phyloP scores from a whole-genome alignment of 2,797 vertebrate genomes.

The Semaprochilodus insignis region DNA sequence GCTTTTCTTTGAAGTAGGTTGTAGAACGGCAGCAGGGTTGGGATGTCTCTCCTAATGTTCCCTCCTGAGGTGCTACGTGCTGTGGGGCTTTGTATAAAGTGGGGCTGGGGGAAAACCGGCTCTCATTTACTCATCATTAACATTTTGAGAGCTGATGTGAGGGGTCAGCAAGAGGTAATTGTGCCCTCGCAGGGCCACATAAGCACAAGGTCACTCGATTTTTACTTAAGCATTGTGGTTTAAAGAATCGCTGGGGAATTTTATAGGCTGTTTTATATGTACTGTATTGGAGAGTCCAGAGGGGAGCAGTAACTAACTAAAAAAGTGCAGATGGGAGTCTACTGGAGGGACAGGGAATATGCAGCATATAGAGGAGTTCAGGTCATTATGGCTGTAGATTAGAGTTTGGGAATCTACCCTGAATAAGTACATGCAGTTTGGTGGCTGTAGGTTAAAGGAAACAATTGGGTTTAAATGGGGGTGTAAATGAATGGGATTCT shows the following conservation, averaged over 20 bases:
- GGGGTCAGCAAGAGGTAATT: conserved; percentile 7
- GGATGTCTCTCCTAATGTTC: conserved; percentile 27
- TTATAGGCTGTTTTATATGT: not conserved
- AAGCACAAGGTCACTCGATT: not conserved
- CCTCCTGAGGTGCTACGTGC: conserved; percentile 22
- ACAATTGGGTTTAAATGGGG: too few species aligned
- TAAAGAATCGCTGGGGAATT: not conserved
- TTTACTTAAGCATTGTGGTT: not conserved
- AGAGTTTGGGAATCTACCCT: too few species aligned
- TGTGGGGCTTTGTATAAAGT: conserved; percentile 2
- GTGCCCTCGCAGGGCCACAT: not conserved
- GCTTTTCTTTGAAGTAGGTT: conserved; percentile 14
- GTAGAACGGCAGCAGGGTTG: conserved; percentile 11
- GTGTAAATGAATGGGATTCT: too few species aligned
- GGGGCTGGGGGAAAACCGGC: not conserved
- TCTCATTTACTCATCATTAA: conserved; percentile 30
- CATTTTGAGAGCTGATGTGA: conserved; percentile 5
- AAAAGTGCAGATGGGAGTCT: not conserved
- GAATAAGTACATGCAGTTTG: too few species aligned
- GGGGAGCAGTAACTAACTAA: too few species aligned
- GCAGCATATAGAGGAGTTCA: too few species aligned
- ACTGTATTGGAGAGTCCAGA: not conserved
- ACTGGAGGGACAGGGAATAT: too few species aligned
- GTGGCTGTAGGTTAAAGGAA: too few species aligned
- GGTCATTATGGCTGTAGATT: too few species aligned